Evolutionary conservation across 2,888 invertebrate species (phyloP).

Genomic region (Lysandra coridon): DNA sequence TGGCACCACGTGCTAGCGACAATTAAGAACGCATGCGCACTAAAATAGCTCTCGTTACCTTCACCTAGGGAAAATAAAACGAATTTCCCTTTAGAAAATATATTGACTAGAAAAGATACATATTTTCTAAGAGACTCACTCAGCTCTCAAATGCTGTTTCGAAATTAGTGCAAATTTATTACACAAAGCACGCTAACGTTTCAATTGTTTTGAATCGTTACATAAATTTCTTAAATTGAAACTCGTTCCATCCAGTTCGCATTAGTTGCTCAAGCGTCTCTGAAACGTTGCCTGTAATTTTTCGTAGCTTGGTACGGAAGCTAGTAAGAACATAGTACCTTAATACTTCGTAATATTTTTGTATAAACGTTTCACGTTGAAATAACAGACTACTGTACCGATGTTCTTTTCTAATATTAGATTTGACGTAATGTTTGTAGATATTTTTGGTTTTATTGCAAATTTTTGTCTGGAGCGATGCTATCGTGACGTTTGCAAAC

Average conservation of each 20-base stretch:
- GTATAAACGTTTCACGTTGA: not conserved
- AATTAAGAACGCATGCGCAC: conserved; percentile 65
- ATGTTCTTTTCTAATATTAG: conserved; percentile 26
- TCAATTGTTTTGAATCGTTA: conserved; percentile 71
- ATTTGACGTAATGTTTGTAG: conserved; percentile 30
- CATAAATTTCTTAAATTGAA: conserved; percentile 65
- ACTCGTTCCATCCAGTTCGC: conserved; percentile 60
- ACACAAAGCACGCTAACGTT: conserved; percentile 50
- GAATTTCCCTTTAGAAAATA: conserved; percentile 50
- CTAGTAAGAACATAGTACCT: not conserved
- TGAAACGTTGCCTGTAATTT: conserved; percentile 36
- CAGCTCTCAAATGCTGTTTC: not conserved
- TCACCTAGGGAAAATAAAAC: conserved; percentile 70
- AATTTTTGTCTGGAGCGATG: conserved; percentile 29
- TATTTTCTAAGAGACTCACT: not conserved
- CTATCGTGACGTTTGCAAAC: conserved; percentile 24
- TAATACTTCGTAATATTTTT: not conserved
- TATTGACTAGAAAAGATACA: not conserved
- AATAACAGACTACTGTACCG: not conserved
- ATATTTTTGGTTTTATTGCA: conserved; percentile 32
- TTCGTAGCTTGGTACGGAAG: not conserved
- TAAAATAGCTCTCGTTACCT: conserved; percentile 76
- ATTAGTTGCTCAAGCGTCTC: conserved; percentile 47
- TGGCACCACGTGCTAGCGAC: conserved; percentile 62
- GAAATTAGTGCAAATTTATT: conserved; percentile 41